phyloP scores from a whole-genome alignment of 2,888 invertebrate species.

The Hesperia comma region DNA sequence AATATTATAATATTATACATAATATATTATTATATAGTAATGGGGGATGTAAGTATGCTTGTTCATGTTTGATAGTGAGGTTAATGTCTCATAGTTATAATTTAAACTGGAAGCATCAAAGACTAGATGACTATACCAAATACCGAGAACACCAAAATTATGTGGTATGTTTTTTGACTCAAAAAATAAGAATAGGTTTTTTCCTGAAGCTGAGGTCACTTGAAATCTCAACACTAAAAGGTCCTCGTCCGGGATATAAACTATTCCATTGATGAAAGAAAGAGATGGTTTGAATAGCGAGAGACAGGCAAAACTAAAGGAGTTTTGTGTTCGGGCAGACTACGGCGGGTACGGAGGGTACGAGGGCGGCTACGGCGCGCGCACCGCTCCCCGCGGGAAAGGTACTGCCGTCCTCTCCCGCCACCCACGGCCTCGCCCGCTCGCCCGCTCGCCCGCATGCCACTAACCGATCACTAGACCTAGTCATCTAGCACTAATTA shows the following conservation, averaged over 20 bases:
- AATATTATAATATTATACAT: background rate
- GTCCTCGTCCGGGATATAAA: too few species aligned
- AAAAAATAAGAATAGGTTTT: too few species aligned
- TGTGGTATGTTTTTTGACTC: too few species aligned
- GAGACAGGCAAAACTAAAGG: slow-evolving; percentile 71
- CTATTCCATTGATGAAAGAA: background rate
- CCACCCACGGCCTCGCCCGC: slow-evolving; percentile 2
- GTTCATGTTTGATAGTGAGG: background rate
- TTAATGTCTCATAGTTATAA: background rate
- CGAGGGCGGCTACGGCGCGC: slow-evolving; percentile 95
- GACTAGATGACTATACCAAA: background rate
- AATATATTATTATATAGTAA: background rate
- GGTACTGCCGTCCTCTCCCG: slow-evolving; percentile 84
- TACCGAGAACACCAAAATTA: background rate
- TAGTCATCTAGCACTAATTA: slow-evolving; percentile 29
- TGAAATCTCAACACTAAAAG: background rate
- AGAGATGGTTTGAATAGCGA: background rate
- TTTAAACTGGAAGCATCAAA: background rate
- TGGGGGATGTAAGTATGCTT: slow-evolving; percentile 8
- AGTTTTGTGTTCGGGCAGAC: slow-evolving; percentile 86
- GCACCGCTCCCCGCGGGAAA: slow-evolving; percentile 94
- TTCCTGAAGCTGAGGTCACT: background rate
- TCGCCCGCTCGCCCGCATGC: slow-evolving; percentile 34
- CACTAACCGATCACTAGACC: slow-evolving; percentile 34
- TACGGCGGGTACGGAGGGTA: slow-evolving; percentile 94